These are phyloP conservation scores for Amorpha juglandis DNA, from an alignment of 2,888 invertebrate species.

Conservation along the genomic window DNA sequence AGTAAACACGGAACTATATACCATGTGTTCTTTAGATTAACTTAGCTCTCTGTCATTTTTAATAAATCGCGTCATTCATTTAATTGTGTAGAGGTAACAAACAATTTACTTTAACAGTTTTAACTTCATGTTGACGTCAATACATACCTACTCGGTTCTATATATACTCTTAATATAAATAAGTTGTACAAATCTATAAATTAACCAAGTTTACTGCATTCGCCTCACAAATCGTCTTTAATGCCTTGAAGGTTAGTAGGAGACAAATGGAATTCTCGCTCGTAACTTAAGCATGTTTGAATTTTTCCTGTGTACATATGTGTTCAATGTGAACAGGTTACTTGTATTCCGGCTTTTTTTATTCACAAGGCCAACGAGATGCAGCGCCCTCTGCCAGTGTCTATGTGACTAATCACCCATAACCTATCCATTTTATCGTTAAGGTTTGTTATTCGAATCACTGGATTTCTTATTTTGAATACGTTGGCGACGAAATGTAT, in stretches of 20 bases:
- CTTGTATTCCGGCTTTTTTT: constrained; percentile 40
- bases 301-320: constrained; percentile 33
- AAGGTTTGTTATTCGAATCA: not conserved
- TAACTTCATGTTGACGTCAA: too few species aligned
- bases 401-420: constrained; percentile 42
- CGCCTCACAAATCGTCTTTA: not conserved
- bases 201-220: not conserved
- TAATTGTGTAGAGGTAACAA: too few species aligned
- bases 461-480: not conserved
- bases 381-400: constrained; percentile 44
- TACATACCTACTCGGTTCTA: too few species aligned
- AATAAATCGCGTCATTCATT: too few species aligned
- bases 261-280: constrained; percentile 17
- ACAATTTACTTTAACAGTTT: too few species aligned
- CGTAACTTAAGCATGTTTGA: constrained; percentile 20
- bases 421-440: not conserved
- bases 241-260: not conserved
- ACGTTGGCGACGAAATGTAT: too few species aligned
- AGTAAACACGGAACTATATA: too few species aligned
- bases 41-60: too few species aligned
- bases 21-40: too few species aligned
- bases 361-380: constrained; percentile 39
- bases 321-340: constrained; percentile 46
- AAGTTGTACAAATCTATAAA: too few species aligned
- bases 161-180: too few species aligned